A percentile compares a stretch with the other conserved stretches of the same genome.
Conservation (phyloP, 1,140 invertebrate species). For the Druon quercuslanigerum region DNA sequence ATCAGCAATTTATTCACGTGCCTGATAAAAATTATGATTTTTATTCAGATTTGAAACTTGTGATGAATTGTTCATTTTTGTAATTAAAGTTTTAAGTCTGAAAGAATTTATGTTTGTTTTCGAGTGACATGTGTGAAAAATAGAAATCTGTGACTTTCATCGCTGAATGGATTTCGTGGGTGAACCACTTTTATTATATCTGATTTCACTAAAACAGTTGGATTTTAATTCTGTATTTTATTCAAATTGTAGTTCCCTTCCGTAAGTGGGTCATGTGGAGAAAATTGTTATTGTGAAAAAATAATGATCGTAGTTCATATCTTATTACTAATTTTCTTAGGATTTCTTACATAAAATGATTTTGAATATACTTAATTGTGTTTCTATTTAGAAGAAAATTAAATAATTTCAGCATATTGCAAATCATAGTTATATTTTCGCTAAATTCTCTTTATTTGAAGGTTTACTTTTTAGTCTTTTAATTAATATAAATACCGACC, state of each 20-base stretch:
- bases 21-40: neutral
- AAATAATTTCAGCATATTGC: no score
- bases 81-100: neutral
- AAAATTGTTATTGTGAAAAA: neutral
- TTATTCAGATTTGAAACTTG: neutral
- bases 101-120: neutral
- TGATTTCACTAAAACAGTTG: constrained; percentile 15
- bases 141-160: constrained; percentile 31
- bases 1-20: neutral
- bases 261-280: neutral
- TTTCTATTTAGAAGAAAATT: no score
- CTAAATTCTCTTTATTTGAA: no score
- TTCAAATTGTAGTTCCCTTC: neutral
- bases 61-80: neutral
- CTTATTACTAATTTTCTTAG: no score
- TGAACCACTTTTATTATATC: constrained; percentile 20
- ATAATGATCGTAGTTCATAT: no score
- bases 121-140: constrained; percentile 16
- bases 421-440: no score
- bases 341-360: no score
- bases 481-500: no score
- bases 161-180: constrained; percentile 23
- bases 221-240: neutral
- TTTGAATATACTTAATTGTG: no score
- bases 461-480: no score